A percentile compares a stretch with the other conserved stretches of the same genome.
These are phyloP conservation scores for Drosophila truncata DNA, from an alignment of 1,140 invertebrate species.

Conservation along the genomic window DNA sequence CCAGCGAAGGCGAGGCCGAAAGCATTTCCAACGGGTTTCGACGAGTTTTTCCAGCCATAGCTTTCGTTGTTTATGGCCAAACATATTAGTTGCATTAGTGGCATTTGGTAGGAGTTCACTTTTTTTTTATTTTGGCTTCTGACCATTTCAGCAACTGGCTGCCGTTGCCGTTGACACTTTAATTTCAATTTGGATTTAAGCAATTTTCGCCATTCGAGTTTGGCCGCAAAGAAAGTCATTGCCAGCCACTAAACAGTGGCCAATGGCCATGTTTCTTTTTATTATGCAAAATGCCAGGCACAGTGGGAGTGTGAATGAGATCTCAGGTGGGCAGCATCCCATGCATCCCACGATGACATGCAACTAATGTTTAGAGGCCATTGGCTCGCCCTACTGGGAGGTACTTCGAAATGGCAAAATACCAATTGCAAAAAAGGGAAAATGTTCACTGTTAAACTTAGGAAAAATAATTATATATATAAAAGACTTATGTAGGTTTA, in stretches of 20 bases:
- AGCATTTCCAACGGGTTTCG: slow-evolving; percentile 55
- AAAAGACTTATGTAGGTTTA: too few relatives aligned
- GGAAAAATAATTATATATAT: too few relatives aligned
- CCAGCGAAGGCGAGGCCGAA: slow-evolving; percentile 42
- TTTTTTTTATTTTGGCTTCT: slow-evolving; percentile 52
- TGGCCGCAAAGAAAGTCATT: slow-evolving; percentile 74
- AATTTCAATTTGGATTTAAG: slow-evolving; percentile 73
- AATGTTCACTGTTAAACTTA: neutral
- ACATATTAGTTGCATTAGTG: slow-evolving; percentile 75
- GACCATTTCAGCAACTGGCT: slow-evolving; percentile 71
- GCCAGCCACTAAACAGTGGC: slow-evolving; percentile 51
- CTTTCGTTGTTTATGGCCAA: slow-evolving; percentile 81
- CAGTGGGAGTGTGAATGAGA: slow-evolving; percentile 33
- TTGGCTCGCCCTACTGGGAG: slow-evolving; percentile 33
- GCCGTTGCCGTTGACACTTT: slow-evolving; percentile 71
- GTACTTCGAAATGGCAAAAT: slow-evolving; percentile 7
- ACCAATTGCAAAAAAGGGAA: slow-evolving; percentile 19
- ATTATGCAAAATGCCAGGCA: slow-evolving; percentile 61
- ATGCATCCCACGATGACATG: slow-evolving; percentile 28
- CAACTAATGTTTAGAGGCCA: slow-evolving; percentile 31
- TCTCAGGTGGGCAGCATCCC: slow-evolving; percentile 34
- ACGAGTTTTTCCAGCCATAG: slow-evolving; percentile 54
- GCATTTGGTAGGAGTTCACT: slow-evolving; percentile 59
- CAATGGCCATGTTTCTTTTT: slow-evolving; percentile 51
- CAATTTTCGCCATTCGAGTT: slow-evolving; percentile 63